These are phyloP conservation scores for Diuraphis noxia DNA, from an alignment of 1,140 invertebrate species.

Conservation along the genomic window DNA sequence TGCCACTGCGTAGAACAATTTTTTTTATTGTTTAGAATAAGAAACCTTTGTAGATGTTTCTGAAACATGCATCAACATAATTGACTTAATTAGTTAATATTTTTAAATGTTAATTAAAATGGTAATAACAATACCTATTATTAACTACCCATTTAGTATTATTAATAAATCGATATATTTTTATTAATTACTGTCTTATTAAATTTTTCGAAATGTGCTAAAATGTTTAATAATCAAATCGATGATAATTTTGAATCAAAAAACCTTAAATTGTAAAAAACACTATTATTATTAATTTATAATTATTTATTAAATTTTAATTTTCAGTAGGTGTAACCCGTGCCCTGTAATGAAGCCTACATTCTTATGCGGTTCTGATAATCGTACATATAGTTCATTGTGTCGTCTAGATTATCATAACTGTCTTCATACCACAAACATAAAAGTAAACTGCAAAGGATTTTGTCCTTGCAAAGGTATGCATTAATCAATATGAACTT, in stretches of 20 bases:
- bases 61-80: too few relatives aligned
- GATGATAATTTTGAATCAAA: neutral
- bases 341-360: constrained; percentile 77
- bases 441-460: constrained; percentile 80
- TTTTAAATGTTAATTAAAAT: too few relatives aligned
- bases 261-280: neutral
- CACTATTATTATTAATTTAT: neutral
- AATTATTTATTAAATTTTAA: constrained; percentile 24
- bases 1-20: too few relatives aligned
- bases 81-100: too few relatives aligned
- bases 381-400: constrained; percentile 88
- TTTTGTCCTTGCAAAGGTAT: constrained; percentile 87
- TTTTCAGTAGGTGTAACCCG: constrained; percentile 70
- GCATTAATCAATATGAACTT: constrained; percentile 20
- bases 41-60: too few relatives aligned
- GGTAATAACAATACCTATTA: too few relatives aligned
- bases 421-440: constrained; percentile 78
- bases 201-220: neutral
- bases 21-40: neutral
- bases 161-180: neutral
- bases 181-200: neutral
- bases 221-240: neutral
- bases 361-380: constrained; percentile 87
- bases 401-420: constrained; percentile 89
- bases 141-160: too few relatives aligned